phyloP scores from a whole-genome alignment of 2,888 invertebrate species.

The Cataglyphis albicans region DNA sequence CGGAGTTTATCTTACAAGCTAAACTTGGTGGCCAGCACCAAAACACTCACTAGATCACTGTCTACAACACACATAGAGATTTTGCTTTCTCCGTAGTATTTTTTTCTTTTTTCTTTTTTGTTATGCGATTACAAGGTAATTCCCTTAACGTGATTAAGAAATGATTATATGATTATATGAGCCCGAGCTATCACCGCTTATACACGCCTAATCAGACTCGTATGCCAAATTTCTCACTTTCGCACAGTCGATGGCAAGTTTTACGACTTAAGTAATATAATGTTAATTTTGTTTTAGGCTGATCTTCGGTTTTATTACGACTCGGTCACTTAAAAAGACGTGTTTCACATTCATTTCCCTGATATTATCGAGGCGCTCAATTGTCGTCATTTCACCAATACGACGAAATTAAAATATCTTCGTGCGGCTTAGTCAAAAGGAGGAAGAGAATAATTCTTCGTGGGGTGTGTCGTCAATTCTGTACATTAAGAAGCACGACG shows the following conservation, averaged over 20 bases:
- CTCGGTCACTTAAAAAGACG: conserved; percentile 15
- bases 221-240: conserved; percentile 7
- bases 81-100: conserved; percentile 70
- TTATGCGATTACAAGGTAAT: conserved; percentile 39
- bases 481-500: conserved; percentile 30
- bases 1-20: conserved; percentile 80
- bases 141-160: conserved; percentile 60
- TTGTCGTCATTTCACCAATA: conserved; percentile 51
- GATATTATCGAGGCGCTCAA: conserved; percentile 38
- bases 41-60: conserved; percentile 84
- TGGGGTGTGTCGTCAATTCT: conserved; percentile 30
- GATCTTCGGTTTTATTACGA: conserved; percentile 12
- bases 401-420: conserved; percentile 19
- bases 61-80: conserved; percentile 85
- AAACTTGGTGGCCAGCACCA: conserved; percentile 86
- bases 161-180: conserved; percentile 77
- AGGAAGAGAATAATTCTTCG: conserved; percentile 49
- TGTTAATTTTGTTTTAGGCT: conserved; percentile 44
- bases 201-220: conserved; percentile 29
- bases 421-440: conserved; percentile 23
- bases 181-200: conserved; percentile 64
- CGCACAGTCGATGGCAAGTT: conserved; percentile 45
- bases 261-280: conserved; percentile 48
- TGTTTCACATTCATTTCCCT: conserved; percentile 25
- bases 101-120: conserved; percentile 58